phyloP scores from a whole-genome alignment of 2,888 invertebrate species.

The Selenia dentaria region DNA sequence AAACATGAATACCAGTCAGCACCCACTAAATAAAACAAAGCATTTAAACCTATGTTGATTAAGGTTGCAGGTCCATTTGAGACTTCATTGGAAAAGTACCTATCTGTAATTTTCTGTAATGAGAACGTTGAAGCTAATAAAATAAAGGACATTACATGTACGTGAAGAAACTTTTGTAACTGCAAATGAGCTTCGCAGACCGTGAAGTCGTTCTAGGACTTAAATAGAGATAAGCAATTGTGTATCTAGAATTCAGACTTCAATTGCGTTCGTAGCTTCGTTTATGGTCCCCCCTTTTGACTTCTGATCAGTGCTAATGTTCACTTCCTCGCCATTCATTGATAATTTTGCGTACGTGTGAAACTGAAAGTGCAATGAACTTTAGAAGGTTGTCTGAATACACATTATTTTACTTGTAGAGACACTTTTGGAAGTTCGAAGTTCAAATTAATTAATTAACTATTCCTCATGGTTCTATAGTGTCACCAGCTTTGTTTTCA shows the following conservation, averaged over 20 bases:
- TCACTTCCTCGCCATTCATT: slow-evolving; percentile 15
- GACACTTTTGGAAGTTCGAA: too few species aligned
- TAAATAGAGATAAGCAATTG: slow-evolving; percentile 27
- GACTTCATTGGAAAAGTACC: slow-evolving; percentile 23
- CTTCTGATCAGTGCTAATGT: slow-evolving; percentile 12
- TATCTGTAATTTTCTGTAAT: slow-evolving; percentile 31
- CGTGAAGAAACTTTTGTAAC: slow-evolving; percentile 35
- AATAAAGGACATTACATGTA: slow-evolving; percentile 31
- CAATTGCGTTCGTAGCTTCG: slow-evolving; percentile 27
- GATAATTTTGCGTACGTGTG: slow-evolving; percentile 5
- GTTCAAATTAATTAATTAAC: too few species aligned
- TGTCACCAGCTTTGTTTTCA: too few species aligned
- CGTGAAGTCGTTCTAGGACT: slow-evolving; percentile 33
- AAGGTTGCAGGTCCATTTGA: slow-evolving; percentile 33
- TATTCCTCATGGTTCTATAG: too few species aligned
- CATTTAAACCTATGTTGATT: slow-evolving; percentile 32
- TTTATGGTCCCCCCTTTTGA: slow-evolving; percentile 11
- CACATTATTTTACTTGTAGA: too few species aligned
- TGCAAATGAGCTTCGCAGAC: slow-evolving; percentile 37
- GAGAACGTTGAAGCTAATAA: slow-evolving; percentile 32
- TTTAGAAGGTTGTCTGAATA: background rate
- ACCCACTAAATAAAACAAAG: slow-evolving; percentile 42
- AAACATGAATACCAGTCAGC: slow-evolving; percentile 47
- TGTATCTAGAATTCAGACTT: slow-evolving; percentile 25
- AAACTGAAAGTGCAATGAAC: slow-evolving; percentile 6